A percentile compares a stretch with the other conserved stretches of the same genome.
Evolutionary conservation across 1,140 invertebrate species (phyloP).

Genomic region (Adelges cooleyi): DNA sequence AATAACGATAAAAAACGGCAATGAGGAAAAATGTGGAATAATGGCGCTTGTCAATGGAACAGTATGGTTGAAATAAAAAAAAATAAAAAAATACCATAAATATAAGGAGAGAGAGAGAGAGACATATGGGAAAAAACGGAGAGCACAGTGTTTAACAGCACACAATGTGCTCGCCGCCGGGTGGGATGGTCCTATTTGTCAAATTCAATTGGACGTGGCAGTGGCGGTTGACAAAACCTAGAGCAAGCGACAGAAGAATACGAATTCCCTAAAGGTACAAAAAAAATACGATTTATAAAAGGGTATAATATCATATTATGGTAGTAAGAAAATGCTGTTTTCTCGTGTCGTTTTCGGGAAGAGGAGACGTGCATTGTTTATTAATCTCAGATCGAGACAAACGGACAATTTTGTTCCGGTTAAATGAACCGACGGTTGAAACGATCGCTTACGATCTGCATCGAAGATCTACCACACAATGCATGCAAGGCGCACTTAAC

Average conservation of each 20-base stretch:
- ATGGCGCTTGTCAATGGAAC: slow-evolving; percentile 9
- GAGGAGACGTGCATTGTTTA: slow-evolving; percentile 6
- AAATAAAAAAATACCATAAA: too few species aligned
- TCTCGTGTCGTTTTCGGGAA: slow-evolving; percentile 3
- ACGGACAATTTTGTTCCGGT: slow-evolving; percentile 9
- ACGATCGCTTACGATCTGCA: neutral
- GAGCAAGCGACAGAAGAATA: neutral
- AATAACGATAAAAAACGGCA: neutral
- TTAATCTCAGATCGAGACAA: slow-evolving; percentile 17
- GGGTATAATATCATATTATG: too few species aligned
- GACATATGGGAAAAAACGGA: neutral
- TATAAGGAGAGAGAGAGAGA: neutral
- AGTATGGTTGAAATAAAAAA: too few species aligned
- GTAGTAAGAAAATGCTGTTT: too few species aligned
- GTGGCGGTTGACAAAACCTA: slow-evolving; percentile 8
- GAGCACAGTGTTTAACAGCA: slow-evolving; percentile 10
- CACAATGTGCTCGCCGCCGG: neutral
- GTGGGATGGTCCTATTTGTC: slow-evolving; percentile 19
- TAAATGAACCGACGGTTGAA: neutral
- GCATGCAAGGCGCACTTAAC: too few species aligned
- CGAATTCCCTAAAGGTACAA: too few species aligned
- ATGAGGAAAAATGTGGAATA: neutral
- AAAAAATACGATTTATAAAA: too few species aligned
- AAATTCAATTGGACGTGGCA: slow-evolving; percentile 8
- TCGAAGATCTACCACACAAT: neutral